A percentile compares a stretch with the other conserved stretches of the same genome.
Evolutionary conservation across 2,113 vertebrate species (phyloP).

Genomic region (Catagonus wagneri): DNA sequence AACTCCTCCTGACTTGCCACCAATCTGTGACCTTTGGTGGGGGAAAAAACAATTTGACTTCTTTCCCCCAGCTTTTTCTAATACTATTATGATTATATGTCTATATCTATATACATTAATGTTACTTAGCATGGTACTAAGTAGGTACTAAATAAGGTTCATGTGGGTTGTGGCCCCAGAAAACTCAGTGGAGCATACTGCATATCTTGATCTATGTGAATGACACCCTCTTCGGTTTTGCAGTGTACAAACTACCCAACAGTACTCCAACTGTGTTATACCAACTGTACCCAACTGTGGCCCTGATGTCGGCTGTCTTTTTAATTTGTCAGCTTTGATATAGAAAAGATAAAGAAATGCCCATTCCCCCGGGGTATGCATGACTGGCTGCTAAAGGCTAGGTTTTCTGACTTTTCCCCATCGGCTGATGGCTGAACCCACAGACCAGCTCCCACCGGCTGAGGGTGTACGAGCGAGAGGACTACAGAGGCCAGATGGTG

Average conservation of each 20-base stretch:
- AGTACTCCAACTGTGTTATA: neutral
- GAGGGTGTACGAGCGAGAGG: conserved; percentile 87
- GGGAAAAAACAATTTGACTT: neutral
- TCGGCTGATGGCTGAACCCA: neutral
- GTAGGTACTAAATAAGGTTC: neutral
- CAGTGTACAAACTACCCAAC: neutral
- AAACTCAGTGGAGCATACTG: neutral
- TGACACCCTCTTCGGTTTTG: neutral
- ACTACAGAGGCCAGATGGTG: conserved; percentile 84
- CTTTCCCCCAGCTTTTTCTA: neutral
- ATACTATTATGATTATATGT: neutral
- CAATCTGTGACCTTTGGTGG: neutral
- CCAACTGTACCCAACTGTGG: neutral
- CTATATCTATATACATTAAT: no score
- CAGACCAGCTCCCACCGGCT: conserved; percentile 77
- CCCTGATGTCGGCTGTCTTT: neutral
- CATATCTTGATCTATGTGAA: neutral
- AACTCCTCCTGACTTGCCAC: neutral
- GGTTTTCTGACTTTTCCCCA: conserved; percentile 56
- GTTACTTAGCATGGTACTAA: neutral
- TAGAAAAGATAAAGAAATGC: neutral
- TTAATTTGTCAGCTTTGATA: conserved; percentile 38
- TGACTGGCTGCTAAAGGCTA: neutral
- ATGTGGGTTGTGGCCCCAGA: accelerated
- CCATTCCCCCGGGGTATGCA: no score